Evolutionary conservation across 2,113 vertebrate genomes (phyloP).

Genomic region (Malurus alboscapulatus): DNA sequence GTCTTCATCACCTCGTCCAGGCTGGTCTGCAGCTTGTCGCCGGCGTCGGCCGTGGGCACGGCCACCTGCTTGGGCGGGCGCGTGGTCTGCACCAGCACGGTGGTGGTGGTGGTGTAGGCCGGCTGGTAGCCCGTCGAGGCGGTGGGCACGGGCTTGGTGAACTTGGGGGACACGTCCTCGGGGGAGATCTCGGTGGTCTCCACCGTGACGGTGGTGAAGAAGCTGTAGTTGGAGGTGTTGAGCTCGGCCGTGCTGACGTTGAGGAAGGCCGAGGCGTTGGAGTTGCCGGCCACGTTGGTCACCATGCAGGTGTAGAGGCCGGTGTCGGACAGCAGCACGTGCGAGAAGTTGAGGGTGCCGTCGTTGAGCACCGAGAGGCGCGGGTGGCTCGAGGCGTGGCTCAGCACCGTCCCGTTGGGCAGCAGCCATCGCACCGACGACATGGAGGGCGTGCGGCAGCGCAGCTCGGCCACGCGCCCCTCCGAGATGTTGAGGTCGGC

Average conservation of each 20-base stretch:
- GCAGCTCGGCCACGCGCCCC: constrained; percentile 90
- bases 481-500: constrained; percentile 94
- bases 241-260: constrained; percentile 95
- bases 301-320: constrained; percentile 98
- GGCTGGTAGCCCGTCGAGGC: constrained; percentile 93
- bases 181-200: constrained; percentile 89
- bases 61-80: constrained; percentile 87
- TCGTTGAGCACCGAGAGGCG: constrained; percentile 91
- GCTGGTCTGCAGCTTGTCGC: constrained; percentile 85
- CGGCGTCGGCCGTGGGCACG: constrained; percentile 79
- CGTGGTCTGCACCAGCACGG: constrained; percentile 89
- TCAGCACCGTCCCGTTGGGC: constrained; percentile 92
- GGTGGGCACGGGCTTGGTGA: constrained; percentile 86
- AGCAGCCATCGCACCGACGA: constrained; percentile 94
- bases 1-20: constrained; percentile 98
- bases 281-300: constrained; percentile 96
- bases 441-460: constrained; percentile 92
- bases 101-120: constrained; percentile 93
- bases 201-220: constrained; percentile 96
- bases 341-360: constrained; percentile 94
- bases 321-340: constrained; percentile 88
- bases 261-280: constrained; percentile 95
- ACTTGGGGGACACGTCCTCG: constrained; percentile 86
- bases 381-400: constrained; percentile 91
- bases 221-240: constrained; percentile 96